Evolutionary conservation across 37 sponge, comb jelly and placozoan species (phyloP), one percentile per base, ranked within the genome.

Genomic region (Haliclona indistincta): DNA sequence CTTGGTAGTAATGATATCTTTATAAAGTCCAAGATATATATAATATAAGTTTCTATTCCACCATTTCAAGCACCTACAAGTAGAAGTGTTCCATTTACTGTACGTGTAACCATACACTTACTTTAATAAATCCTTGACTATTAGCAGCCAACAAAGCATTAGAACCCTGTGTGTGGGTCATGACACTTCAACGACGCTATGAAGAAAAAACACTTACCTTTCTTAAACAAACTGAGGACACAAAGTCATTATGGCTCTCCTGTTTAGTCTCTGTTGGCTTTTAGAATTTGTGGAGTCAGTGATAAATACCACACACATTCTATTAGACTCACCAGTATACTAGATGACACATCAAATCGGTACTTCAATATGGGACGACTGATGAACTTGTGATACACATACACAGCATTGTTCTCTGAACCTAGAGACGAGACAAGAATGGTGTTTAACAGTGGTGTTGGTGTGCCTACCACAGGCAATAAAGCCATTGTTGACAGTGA

Each of bases 51-150:
- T 47, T 47, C 51, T 47, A 10, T 47, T 47, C 10, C 15, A 47
- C 51, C 51, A 47, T 47, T 47, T 47, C 51, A 47, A 47, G 51
- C 51, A 47, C 51, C 51, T 47, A 15, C 51, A 47, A 10, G 15
- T 47, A 15, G 15, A 47, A 47, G n/a, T n/a, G 56, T 2, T 26
- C 26, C 56, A 55, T 17, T 47, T 17, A 47, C 15, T 11, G 15
- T 61, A 20, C 8, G 19, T 19, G 26, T 43, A n/a, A 25, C 47
- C 17, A 2, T 68, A 13, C 43, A 43, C 15, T 39, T 68, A 92
- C 91, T 64, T 92, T 92, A 44, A 92, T 84, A 63, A 70, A 43
- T 1, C 93, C 93, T 55, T 92, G 93, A 54, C 93, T 92, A 67
- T 92, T 92, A 22, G 93, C 93, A 22, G 93, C 93, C 22, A 92